Base-by-base conservation (phyloP, 2,888 invertebrate species). In the Ectemnius continuus region DNA sequence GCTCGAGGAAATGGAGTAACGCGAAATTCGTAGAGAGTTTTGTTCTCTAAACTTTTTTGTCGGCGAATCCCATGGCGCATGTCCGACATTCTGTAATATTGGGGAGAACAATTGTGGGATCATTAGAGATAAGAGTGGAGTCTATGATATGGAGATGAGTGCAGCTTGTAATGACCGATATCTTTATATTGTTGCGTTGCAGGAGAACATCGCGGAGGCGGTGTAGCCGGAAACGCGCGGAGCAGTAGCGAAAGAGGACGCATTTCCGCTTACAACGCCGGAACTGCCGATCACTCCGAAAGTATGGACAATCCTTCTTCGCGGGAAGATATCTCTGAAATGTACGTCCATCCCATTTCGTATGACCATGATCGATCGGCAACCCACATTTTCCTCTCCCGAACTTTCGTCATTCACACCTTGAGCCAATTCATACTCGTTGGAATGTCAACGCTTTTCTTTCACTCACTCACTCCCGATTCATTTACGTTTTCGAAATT, bases 161-260 rank as follows among this genome's bases (percentile, higher is more conserved):
- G 36, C 36, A 36, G 36, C 2, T 36, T 36, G 8, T 36, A 36
- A 36, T 36, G 36, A 11, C 23, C 23, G 23, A 23, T 6, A 36
- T 36, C 36, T 52, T 52, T 14, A 14, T 52, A 52, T 52, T 52
- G 52, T 52, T 36, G 16, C 13, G 52, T 85, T 88, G 87, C 86
- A 91, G 91, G 90, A 89, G 90, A 90, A 63, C 88, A 90, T 81
- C 90, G 91, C 70, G 89, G 91, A 78, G 87, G 89, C 80, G 88
- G 87, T 23, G 76, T 86, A 52, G 87, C 89, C 59, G 89, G 88
- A 83, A 90, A 88, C 77, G 83, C 88, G 62, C 88, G 91, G 26
- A 84, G 86, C 75, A 88, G 85, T 82, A 84, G 84, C 82, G 90
- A 91, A 76, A 86, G 89, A 82, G 88, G 90, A 82, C 88, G 90